These are phyloP conservation scores for Netelia melanura DNA, from an alignment of 2,888 invertebrate genomes.

Conservation along the genomic window DNA sequence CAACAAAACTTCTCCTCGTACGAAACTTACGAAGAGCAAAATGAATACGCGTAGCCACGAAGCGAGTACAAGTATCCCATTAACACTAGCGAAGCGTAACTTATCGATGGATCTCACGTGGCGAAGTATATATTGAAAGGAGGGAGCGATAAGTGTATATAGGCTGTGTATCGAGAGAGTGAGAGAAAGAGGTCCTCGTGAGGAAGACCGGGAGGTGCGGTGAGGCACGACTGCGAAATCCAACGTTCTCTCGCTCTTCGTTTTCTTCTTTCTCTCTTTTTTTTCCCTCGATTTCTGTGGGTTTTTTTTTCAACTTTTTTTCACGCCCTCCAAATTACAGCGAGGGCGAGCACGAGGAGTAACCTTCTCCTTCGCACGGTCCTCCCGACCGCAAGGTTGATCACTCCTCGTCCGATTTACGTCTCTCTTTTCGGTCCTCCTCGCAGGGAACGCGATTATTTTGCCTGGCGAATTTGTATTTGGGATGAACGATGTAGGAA, in stretches of 20 bases:
- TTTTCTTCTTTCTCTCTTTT: conserved; percentile 62
- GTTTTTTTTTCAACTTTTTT: conserved; percentile 54
- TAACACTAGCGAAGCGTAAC: conserved; percentile 55
- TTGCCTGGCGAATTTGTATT: no score
- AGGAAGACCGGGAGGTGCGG: conserved; percentile 23
- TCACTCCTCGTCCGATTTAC: conserved; percentile 25
- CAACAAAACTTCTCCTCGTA: not conserved
- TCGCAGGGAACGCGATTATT: not conserved
- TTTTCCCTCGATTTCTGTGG: conserved; percentile 58
- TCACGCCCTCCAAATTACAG: conserved; percentile 70
- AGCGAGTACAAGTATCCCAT: conserved; percentile 48
- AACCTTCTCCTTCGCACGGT: conserved; percentile 40
- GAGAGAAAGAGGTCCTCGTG: not conserved
- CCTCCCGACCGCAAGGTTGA: conserved; percentile 41
- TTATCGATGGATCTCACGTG: conserved; percentile 48
- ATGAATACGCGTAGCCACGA: conserved; percentile 38
- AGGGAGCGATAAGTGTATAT: conserved; percentile 35
- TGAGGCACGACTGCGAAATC: conserved; percentile 44
- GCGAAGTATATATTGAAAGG: conserved; percentile 47
- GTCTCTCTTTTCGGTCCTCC: not conserved
- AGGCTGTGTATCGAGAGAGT: not conserved
- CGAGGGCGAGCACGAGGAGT: conserved; percentile 17
- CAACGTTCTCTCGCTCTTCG: conserved; percentile 24
- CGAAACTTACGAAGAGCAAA: not conserved
- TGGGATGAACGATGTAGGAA: no score